These are phyloP conservation scores for Polymixis lichenea DNA, from an alignment of 2,888 invertebrate genomes.

Conservation along the genomic window DNA sequence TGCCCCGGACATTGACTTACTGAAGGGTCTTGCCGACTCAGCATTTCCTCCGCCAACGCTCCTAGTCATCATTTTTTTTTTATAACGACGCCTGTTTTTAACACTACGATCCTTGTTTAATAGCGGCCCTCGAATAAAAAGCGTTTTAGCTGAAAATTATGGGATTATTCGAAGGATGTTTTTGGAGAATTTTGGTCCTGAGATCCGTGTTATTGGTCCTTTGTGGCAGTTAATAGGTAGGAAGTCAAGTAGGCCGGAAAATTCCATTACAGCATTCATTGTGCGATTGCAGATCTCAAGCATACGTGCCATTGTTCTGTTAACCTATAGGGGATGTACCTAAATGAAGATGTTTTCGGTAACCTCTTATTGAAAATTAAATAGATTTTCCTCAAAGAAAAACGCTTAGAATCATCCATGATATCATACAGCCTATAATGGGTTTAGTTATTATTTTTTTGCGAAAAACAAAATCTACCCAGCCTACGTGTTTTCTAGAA, in stretches of 20 bases:
- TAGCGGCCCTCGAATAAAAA: conserved; percentile 61
- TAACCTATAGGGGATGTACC: not conserved
- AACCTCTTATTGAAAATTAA: not conserved
- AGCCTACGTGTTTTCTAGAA: conserved; percentile 13
- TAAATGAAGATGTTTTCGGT: not conserved
- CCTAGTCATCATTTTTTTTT: conserved; percentile 66
- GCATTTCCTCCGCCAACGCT: conserved; percentile 54
- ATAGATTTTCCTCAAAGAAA: not conserved
- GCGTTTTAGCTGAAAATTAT: conserved; percentile 60
- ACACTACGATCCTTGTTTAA: conserved; percentile 61
- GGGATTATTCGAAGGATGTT: conserved; percentile 50
- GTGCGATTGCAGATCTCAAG: conserved; percentile 47
- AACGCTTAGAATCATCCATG: not conserved
- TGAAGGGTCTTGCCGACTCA: conserved; percentile 63
- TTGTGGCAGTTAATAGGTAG: conserved; percentile 55
- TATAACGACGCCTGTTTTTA: conserved; percentile 62
- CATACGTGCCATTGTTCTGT: conserved; percentile 33
- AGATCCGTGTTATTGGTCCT: conserved; percentile 52
- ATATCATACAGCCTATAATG: not conserved
- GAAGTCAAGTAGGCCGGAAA: conserved; percentile 46
- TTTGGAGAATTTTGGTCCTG: conserved; percentile 31
- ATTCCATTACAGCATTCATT: conserved; percentile 50
- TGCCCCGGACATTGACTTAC: conserved; percentile 74
- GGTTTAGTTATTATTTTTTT: not conserved
- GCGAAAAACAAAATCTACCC: not conserved